Evolutionary conservation across 2,797 vertebrate species (phyloP).

Genomic region (Falco naumanni): DNA sequence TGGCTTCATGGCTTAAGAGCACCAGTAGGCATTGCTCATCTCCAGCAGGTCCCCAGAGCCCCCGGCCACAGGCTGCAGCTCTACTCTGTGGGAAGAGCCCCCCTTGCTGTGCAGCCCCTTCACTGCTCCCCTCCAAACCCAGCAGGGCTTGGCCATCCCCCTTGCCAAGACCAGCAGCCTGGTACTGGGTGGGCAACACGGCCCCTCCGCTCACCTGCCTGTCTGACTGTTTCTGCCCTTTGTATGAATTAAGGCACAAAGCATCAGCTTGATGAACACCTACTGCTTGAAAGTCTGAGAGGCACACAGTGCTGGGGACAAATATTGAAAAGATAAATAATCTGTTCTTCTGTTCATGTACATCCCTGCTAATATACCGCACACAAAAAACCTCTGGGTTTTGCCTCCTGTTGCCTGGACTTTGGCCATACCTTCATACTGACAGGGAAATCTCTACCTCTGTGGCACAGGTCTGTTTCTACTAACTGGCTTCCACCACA

Average conservation of each 20-base stretch:
- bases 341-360: neutral
- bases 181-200: neutral
- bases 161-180: neutral
- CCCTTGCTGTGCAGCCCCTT: neutral
- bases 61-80: accelerated
- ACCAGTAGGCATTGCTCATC: neutral
- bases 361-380: neutral
- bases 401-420: neutral
- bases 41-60: too few relatives aligned
- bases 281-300: neutral
- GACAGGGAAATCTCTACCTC: neutral
- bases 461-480: neutral
- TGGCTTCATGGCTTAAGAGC: neutral
- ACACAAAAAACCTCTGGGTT: neutral
- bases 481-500: neutral
- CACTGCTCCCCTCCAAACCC: neutral
- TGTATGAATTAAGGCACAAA: neutral
- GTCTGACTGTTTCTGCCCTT: neutral
- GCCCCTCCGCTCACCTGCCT: accelerated
- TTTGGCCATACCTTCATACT: neutral
- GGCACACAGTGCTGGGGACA: too few relatives aligned
- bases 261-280: neutral
- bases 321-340: neutral
- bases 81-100: neutral
- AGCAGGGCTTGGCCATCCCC: neutral